A percentile compares a stretch with the other conserved stretches of the same genome.
Evolutionary conservation across 23 tunicate species (phyloP).

Genomic region (Halocynthia roretzi): DNA sequence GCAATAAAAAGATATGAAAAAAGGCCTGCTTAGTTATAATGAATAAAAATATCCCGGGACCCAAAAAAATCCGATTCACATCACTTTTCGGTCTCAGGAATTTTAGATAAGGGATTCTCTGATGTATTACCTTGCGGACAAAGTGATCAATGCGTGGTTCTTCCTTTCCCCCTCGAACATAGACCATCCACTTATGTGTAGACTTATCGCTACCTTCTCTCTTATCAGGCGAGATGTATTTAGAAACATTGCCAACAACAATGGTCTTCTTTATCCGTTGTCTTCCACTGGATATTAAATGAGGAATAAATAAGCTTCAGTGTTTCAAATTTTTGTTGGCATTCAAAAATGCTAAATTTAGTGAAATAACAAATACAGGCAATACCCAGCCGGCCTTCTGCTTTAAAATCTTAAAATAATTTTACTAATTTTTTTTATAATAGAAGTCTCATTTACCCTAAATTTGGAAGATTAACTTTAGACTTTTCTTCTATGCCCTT

Average conservation of each 20-base stretch:
- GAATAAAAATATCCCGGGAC: not conserved
- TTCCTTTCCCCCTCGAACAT: slow-evolving; percentile 63
- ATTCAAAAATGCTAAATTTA: no score
- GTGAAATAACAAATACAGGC: no score
- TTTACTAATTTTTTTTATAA: no score
- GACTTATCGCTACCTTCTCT: slow-evolving; percentile 75
- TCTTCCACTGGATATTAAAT: slow-evolving; percentile 48
- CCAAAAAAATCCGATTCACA: no score
- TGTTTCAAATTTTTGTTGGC: not conserved
- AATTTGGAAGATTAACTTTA: no score
- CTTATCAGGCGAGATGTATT: slow-evolving; percentile 71
- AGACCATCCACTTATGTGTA: slow-evolving; percentile 92
- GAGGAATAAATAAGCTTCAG: slow-evolving; percentile 1
- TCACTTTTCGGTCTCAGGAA: no score
- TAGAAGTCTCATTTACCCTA: no score
- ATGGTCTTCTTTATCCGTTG: slow-evolving; percentile 67
- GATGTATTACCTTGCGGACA: slow-evolving; percentile 44
- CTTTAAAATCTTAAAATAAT: no score
- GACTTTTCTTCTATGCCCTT: no score
- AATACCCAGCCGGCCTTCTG: no score
- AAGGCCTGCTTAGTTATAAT: not conserved
- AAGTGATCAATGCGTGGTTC: slow-evolving; percentile 81
- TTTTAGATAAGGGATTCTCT: no score
- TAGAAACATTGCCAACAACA: slow-evolving; percentile 82
- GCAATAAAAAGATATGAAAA: not conserved